Evolutionary conservation across 2,888 invertebrate genomes (phyloP).

Genomic region (Cerastis rubricosa): DNA sequence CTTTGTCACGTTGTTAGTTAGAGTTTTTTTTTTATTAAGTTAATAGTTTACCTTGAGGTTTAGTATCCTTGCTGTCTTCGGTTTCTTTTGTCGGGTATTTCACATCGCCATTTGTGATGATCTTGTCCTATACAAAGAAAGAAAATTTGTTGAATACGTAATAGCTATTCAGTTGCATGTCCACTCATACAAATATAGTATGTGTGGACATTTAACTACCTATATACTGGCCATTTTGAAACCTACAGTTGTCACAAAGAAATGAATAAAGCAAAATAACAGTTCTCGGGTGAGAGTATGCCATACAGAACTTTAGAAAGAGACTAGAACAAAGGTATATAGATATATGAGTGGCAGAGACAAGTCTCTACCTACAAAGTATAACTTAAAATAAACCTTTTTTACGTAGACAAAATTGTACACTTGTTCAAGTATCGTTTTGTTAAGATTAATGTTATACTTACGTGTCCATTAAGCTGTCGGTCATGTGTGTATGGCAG

Average conservation of each 20-base stretch:
- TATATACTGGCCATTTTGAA: background rate
- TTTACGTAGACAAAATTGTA: background rate
- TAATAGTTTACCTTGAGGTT: constrained; percentile 80
- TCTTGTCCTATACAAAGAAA: constrained; percentile 78
- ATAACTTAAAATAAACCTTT: background rate
- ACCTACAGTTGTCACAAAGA: background rate
- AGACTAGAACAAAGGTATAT: background rate
- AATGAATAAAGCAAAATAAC: background rate
- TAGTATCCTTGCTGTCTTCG: constrained; percentile 75
- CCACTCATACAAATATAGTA: too few relatives aligned
- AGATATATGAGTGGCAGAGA: background rate
- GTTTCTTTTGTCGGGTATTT: constrained; percentile 80
- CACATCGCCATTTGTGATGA: constrained; percentile 85
- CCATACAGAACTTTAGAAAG: background rate
- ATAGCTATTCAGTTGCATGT: too few relatives aligned
- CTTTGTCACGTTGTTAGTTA: background rate
- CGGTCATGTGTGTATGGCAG: constrained; percentile 79
- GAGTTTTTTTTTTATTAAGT: background rate
- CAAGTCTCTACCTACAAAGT: background rate
- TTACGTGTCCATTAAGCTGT: constrained; percentile 84
- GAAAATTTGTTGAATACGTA: background rate
- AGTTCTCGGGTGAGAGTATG: background rate
- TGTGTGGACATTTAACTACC: too few relatives aligned
- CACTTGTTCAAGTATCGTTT: background rate
- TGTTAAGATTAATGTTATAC: constrained; percentile 37